phyloP scores from a whole-genome alignment of 2,888 invertebrate genomes.

The Luperina nickerlii region DNA sequence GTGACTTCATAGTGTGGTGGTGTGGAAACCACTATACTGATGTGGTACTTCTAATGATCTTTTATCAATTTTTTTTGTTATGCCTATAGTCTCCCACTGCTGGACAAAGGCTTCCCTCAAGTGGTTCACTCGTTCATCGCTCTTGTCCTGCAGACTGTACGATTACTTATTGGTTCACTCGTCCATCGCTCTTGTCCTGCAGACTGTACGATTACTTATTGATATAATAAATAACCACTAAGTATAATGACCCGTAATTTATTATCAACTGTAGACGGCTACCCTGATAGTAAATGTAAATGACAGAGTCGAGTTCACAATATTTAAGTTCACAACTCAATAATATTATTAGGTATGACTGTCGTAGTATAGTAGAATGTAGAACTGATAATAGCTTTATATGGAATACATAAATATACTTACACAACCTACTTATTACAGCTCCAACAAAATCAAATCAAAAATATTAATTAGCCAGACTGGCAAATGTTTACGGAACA shows the following conservation, averaged over 20 bases:
- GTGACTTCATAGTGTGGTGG: neutral
- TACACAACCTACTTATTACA: neutral
- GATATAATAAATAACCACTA: slow-evolving; percentile 16
- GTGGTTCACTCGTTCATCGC: neutral
- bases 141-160: too few species aligned
- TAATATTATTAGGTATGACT: neutral
- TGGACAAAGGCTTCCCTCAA: neutral
- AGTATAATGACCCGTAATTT: slow-evolving; percentile 37
- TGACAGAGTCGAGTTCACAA: slow-evolving; percentile 5
- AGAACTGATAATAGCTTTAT: neutral
- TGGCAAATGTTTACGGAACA: neutral
- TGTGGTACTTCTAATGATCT: neutral
- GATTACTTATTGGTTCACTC: neutral
- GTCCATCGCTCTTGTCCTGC: slow-evolving; percentile 10
- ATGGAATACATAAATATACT: neutral
- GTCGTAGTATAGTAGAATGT: neutral
- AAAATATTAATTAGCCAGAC: neutral
- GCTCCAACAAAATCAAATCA: neutral
- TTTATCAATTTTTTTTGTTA: neutral
- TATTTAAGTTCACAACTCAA: neutral
- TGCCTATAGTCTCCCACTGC: neutral
- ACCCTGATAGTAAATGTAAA: slow-evolving; percentile 26
- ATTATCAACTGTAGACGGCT: slow-evolving; percentile 32
- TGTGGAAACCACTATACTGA: neutral
- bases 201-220: slow-evolving; percentile 5